Base-by-base conservation (phyloP, 2,113 vertebrate genomes). In the Charina bottae region DNA sequence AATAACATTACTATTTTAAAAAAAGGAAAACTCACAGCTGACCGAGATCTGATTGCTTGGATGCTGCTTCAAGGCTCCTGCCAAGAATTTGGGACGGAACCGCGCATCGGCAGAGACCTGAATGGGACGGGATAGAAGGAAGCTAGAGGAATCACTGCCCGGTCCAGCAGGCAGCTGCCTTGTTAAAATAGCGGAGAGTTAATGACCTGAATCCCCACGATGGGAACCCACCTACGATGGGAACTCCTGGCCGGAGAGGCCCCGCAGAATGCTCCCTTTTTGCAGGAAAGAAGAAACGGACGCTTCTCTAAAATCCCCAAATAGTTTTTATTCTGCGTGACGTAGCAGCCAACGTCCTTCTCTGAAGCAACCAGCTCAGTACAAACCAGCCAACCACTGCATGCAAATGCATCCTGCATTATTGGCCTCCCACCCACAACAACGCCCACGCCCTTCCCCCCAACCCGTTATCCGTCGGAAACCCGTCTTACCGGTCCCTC, bases 181-280 rank as follows among this genome's bases (percentile, higher is more conserved):
- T 37, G 33, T 72, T 72, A 19, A 72, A 37, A 72, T 37, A 72
- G 2, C 15, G 7, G 64, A 19, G 68, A 0, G 17, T 78, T 19
- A 78, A 37, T 37, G 68, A 37, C n/a, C 68, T 19, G 68, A 19
- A 19, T 37, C 72, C 49, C 72, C 37, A 15, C 42, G 17, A 23
- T 42, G 17, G 33, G 1, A 37, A 42, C 17, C 17, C 68, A 37
- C 1, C 0, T 78, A 15, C 17, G 6, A 37, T 0, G 1, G 15
- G 15, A n/a, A 37, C 33, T n/a, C 68, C 68, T 33, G 42, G 42
- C 42, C 42, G 3, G 42, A 3, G 3, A 42, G 2, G 13, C 12
- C 26, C 64, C 11, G 33, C 15, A 78, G 33, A 37, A 33, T 13
- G 0, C 62, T 3, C 1, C 72, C 68, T 37, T 78, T 42, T 78